Conservation (phyloP, 2,888 invertebrate genomes). For the Lydus trimaculatus region DNA sequence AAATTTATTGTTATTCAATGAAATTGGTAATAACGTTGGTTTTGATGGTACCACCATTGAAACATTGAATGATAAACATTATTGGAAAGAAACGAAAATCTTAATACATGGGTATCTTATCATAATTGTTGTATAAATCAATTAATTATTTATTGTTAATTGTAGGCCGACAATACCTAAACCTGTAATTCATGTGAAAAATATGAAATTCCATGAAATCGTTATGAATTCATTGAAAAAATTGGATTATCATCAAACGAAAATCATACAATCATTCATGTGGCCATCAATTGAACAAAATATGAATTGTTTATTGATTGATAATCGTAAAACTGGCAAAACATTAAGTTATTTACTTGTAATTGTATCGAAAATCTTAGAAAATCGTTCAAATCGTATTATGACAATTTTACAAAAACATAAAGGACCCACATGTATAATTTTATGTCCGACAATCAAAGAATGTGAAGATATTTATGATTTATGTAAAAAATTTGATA, state of each 20-base stretch:
- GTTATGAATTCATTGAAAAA: slow-evolving; percentile 42
- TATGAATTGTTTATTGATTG: slow-evolving; percentile 70
- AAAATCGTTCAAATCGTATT: slow-evolving; percentile 41
- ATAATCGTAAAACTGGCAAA: slow-evolving; percentile 70
- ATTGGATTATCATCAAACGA: slow-evolving; percentile 52
- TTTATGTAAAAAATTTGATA: slow-evolving; percentile 57
- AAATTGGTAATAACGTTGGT: not conserved
- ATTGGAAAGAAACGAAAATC: not conserved
- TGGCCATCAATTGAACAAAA: slow-evolving; percentile 76
- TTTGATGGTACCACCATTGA: not conserved
- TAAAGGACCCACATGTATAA: slow-evolving; percentile 69
- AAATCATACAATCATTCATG: slow-evolving; percentile 70
- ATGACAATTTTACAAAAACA: slow-evolving; percentile 48
- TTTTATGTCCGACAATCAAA: slow-evolving; percentile 70
- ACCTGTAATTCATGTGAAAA: slow-evolving; percentile 38
- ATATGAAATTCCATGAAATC: slow-evolving; percentile 45
- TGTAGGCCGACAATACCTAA: slow-evolving; percentile 44
- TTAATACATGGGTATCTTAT: not conserved
- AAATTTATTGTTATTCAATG: not conserved
- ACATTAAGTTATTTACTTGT: slow-evolving; percentile 76
- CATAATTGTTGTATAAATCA: not conserved
- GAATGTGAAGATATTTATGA: slow-evolving; percentile 64
- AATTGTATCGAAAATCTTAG: slow-evolving; percentile 65
- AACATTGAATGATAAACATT: not conserved
- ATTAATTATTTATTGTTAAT: slow-evolving; percentile 23